phyloP scores from a whole-genome alignment of 2,113 vertebrate genomes.

The Mirounga angustirostris region DNA sequence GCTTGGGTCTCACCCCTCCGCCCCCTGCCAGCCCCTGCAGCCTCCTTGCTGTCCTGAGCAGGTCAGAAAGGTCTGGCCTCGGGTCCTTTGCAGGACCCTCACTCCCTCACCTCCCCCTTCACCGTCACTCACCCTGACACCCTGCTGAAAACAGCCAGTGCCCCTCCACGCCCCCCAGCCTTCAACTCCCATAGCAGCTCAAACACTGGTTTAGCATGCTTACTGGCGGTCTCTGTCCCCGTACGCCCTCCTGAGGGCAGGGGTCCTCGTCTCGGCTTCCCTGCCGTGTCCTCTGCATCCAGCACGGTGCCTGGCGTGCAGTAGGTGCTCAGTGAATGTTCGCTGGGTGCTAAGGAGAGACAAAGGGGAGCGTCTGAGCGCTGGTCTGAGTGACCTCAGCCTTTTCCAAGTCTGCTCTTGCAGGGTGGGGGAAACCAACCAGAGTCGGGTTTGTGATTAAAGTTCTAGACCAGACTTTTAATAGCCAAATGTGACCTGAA shows the following conservation, averaged over 20 bases:
- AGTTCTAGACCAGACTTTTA: neutral
- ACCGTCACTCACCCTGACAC: neutral
- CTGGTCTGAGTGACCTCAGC: too few relatives aligned
- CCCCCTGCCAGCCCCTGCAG: rapidly evolving
- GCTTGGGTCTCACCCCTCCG: rapidly evolving
- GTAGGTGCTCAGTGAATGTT: rapidly evolving
- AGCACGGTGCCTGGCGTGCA: neutral
- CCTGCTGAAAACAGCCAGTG: rapidly evolving
- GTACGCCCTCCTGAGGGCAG: rapidly evolving
- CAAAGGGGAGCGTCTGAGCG: rapidly evolving
- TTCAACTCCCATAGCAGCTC: rapidly evolving
- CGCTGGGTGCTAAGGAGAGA: rapidly evolving
- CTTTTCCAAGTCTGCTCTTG: rapidly evolving
- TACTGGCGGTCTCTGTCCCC: neutral
- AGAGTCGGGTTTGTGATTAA: neutral
- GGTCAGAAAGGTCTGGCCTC: neutral
- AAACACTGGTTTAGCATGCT: rapidly evolving
- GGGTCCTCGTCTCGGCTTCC: rapidly evolving
- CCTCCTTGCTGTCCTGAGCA: neutral
- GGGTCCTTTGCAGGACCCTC: neutral
- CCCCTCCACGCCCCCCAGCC: neutral
- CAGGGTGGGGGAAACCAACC: rapidly evolving
- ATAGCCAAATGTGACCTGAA: neutral
- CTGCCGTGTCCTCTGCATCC: neutral
- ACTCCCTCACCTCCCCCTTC: neutral